These are phyloP conservation scores for Melanogrammus aeglefinus DNA, from an alignment of 2,797 vertebrate genomes.

Conservation along the genomic window DNA sequence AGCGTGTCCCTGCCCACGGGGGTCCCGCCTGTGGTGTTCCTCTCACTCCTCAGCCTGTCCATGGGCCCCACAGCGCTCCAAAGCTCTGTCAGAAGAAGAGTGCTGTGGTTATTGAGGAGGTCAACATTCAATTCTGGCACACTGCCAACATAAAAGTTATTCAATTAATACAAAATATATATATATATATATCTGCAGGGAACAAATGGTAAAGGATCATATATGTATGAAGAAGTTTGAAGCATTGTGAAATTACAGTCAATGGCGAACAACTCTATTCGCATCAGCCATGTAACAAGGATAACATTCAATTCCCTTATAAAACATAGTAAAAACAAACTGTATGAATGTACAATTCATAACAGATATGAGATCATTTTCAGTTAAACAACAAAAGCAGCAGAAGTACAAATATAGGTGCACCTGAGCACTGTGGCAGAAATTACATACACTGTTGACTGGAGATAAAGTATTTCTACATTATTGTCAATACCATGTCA, in stretches of 20 bases:
- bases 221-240: no score
- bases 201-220: no score
- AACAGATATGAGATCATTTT: neutral
- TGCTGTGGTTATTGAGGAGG: neutral
- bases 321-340: neutral
- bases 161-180: no score
- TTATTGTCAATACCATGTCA: no score
- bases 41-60: constrained; percentile 17
- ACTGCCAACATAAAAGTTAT: neutral
- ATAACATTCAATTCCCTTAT: neutral
- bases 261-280: no score
- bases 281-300: neutral
- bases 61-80: constrained; percentile 12
- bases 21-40: constrained; percentile 7
- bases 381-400: no score
- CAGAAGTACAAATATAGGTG: no score
- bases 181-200: no score
- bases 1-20: constrained; percentile 22
- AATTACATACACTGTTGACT: no score
- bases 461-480: no score
- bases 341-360: neutral
- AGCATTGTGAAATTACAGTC: no score
- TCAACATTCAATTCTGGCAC: neutral
- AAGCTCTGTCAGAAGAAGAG: neutral
- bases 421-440: no score